A percentile compares a stretch with the other conserved stretches of the same genome.
phyloP scores from a whole-genome alignment of 2,113 vertebrate genomes.

The Corydoras maculifer region DNA sequence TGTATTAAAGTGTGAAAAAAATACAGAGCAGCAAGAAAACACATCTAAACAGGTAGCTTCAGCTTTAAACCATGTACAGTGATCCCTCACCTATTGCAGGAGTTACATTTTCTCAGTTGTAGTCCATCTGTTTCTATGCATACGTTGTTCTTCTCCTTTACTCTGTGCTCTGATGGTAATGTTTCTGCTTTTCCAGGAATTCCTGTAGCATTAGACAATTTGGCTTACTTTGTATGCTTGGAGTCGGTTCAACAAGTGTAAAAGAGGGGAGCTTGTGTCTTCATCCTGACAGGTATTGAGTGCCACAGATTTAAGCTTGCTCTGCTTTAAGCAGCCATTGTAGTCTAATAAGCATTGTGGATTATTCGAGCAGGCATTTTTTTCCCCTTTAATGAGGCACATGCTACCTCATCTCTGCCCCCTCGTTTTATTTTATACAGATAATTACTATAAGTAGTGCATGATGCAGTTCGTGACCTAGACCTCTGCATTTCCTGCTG shows the following conservation, averaged over 20 bases:
- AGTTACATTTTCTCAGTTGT: too few species aligned
- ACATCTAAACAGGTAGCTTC: background rate
- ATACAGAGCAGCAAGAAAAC: background rate
- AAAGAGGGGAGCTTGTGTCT: too few species aligned
- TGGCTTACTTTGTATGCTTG: too few species aligned
- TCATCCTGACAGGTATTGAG: too few species aligned
- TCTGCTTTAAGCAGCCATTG: constrained; percentile 21
- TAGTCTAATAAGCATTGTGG: constrained; percentile 26
- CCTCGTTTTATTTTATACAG: constrained; percentile 12
- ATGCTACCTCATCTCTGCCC: constrained; percentile 3
- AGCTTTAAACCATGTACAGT: background rate
- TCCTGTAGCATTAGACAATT: too few species aligned
- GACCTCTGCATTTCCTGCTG: constrained; percentile 1
- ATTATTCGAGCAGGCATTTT: background rate
- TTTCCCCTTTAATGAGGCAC: background rate
- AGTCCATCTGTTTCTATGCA: too few species aligned
- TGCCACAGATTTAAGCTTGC: background rate
- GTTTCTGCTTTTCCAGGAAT: too few species aligned
- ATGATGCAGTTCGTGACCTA: constrained; percentile 8
- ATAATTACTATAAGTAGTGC: constrained; percentile 10
- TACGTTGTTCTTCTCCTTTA: too few species aligned
- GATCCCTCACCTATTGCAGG: too few species aligned
- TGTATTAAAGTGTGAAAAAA: too few species aligned
- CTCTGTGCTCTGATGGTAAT: too few species aligned
- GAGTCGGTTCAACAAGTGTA: too few species aligned